Conservation (phyloP, 35 echinoderm and acorn worm genomes). For the Holothuria glaberrima region DNA sequence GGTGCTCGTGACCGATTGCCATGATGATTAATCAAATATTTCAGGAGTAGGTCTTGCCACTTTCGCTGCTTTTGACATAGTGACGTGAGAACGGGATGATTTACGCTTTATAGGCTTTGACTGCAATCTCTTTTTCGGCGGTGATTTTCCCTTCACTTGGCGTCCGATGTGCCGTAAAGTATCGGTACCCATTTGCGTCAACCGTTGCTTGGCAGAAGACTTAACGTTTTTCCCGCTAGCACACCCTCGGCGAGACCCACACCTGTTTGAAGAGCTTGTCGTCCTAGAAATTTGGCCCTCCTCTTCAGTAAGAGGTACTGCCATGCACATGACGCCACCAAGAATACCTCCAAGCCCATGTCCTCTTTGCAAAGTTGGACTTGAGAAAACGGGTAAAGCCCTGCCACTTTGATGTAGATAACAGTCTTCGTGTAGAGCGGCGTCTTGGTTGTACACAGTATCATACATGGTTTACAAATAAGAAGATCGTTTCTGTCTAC, state of each 20-base stretch:
- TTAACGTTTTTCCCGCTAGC: not conserved
- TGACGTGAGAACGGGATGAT: not conserved
- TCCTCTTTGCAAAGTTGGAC: not conserved
- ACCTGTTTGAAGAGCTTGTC: conserved; percentile 29
- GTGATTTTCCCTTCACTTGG: not conserved
- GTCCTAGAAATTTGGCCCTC: not conserved
- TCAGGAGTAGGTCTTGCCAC: conserved; percentile 2
- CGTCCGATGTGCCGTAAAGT: not conserved
- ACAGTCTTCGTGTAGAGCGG: not conserved
- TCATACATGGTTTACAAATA: no score
- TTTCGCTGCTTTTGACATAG: not conserved
- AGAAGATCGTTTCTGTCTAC: no score
- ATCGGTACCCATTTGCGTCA: not conserved
- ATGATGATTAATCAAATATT: conserved; percentile 35
- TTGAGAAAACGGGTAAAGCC: not conserved
- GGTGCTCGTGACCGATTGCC: conserved; percentile 48
- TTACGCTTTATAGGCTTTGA: not conserved
- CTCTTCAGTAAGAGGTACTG: not conserved
- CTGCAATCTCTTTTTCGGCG: not conserved
- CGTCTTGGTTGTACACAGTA: no score
- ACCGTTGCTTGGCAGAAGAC: not conserved
- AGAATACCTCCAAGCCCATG: not conserved
- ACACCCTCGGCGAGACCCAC: not conserved
- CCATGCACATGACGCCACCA: not conserved
- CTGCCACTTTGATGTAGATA: not conserved